phyloP scores from a whole-genome alignment of 2,797 vertebrate species.

The Coendou prehensilis region DNA sequence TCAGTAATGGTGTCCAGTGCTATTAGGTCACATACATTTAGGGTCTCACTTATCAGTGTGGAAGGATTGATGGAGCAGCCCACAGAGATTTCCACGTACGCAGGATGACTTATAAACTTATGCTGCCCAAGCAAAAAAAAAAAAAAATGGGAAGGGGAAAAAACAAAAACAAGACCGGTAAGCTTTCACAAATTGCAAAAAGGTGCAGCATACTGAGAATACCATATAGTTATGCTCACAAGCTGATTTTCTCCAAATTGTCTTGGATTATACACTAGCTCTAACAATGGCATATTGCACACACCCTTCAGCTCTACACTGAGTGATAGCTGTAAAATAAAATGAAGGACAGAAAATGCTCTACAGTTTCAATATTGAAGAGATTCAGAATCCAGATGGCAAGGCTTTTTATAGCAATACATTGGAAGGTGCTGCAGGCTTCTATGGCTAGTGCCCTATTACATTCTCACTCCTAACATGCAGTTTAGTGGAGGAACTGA shows the following conservation, averaged over 20 bases:
- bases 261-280: not conserved
- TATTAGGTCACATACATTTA: not conserved
- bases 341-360: constrained; percentile 76
- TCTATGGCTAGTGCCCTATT: constrained; percentile 77
- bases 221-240: constrained; percentile 33
- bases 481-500: constrained; percentile 28
- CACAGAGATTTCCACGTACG: accelerated
- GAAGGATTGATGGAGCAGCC: not conserved
- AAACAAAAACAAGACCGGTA: not conserved
- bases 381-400: constrained; percentile 87
- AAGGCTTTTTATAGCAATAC: constrained; percentile 84
- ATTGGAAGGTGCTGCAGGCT: constrained; percentile 81
- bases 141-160: not conserved
- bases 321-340: constrained; percentile 81
- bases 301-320: constrained; percentile 56
- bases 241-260: constrained; percentile 70
- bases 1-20: not conserved
- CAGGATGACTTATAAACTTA: accelerated
- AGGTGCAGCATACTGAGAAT: constrained; percentile 54
- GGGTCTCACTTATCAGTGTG: not conserved
- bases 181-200: constrained; percentile 44
- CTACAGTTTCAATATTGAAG: constrained; percentile 77
- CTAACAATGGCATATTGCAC: constrained; percentile 12
- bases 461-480: constrained; percentile 80
- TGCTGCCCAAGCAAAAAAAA: not conserved